Percentiles rank a stretch among this genome's conserved stretches.
These are phyloP conservation scores for Anadara kagoshimensis DNA, from an alignment of 1,140 invertebrate genomes.

Conservation along the genomic window DNA sequence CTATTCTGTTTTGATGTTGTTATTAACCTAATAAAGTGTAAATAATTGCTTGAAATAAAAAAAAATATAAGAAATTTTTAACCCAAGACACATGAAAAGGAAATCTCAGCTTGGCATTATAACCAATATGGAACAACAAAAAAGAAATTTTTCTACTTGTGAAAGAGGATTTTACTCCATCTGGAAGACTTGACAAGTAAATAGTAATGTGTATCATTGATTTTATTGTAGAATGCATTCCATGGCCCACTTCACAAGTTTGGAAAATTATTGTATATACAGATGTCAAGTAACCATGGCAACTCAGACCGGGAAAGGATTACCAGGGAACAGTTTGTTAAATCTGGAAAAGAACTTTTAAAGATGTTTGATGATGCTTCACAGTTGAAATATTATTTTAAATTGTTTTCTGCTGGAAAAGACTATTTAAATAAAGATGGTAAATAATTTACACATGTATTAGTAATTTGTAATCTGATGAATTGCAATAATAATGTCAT, in stretches of 20 bases:
- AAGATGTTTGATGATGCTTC: slow-evolving; percentile 57
- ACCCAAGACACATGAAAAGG: too few relatives aligned
- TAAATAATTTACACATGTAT: slow-evolving; percentile 36
- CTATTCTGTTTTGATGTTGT: too few relatives aligned
- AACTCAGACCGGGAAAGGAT: slow-evolving; percentile 57
- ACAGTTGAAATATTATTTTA: slow-evolving; percentile 68
- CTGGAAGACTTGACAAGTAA: too few relatives aligned
- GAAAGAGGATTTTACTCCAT: too few relatives aligned
- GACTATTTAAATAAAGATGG: slow-evolving; percentile 63
- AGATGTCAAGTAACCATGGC: slow-evolving; percentile 50
- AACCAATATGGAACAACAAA: too few relatives aligned
- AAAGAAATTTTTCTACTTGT: too few relatives aligned
- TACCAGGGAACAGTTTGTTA: slow-evolving; percentile 67
- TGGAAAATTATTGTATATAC: slow-evolving; percentile 63
- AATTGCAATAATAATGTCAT: too few relatives aligned
- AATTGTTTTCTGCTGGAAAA: slow-evolving; percentile 63
- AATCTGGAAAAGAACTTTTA: slow-evolving; percentile 64
- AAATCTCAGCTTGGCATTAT: too few relatives aligned
- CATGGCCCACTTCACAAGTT: slow-evolving; percentile 67
- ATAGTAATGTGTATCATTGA: not conserved
- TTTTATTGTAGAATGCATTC: slow-evolving; percentile 63
- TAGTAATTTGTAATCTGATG: too few relatives aligned
- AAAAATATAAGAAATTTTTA: too few relatives aligned
- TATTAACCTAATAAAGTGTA: too few relatives aligned
- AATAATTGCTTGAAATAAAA: too few relatives aligned